These are phyloP conservation scores for Rhinichthys klamathensis DNA, from an alignment of 2,113 vertebrate genomes.

Conservation along the genomic window DNA sequence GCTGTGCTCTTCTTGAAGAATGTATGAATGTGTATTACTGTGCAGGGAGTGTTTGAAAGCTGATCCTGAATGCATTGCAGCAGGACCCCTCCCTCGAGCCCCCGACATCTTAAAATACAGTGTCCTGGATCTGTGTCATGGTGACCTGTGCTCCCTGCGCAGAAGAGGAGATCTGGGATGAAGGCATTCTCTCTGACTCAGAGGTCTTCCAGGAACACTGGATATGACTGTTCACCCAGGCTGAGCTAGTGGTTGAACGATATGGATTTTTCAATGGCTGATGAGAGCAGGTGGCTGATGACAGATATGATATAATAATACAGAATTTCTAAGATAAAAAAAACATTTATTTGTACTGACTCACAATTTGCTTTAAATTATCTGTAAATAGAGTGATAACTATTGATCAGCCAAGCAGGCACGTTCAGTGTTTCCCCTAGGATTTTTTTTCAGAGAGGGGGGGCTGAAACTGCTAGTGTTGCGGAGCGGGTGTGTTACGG, in stretches of 20 bases:
- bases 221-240: neutral
- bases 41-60: constrained; percentile 30
- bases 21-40: constrained; percentile 14
- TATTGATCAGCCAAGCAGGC: neutral
- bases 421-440: too few relatives aligned
- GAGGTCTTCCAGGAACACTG: constrained; percentile 33
- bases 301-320: neutral
- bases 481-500: too few relatives aligned
- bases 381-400: neutral
- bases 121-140: constrained; percentile 16
- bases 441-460: too few relatives aligned
- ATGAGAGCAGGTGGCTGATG: neutral
- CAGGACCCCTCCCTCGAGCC: neutral
- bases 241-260: neutral
- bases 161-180: neutral
- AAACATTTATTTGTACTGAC: neutral
- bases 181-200: constrained; percentile 16
- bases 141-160: constrained; percentile 3
- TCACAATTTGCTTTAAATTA: neutral
- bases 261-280: neutral
- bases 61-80: constrained; percentile 17
- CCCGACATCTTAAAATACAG: constrained; percentile 34
- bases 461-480: too few relatives aligned
- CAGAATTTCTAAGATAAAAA: neutral
- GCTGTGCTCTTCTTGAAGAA: constrained; percentile 30